These are phyloP conservation scores for Triplophysa tibetana DNA, from an alignment of 2,113 vertebrate species.

Conservation along the genomic window DNA sequence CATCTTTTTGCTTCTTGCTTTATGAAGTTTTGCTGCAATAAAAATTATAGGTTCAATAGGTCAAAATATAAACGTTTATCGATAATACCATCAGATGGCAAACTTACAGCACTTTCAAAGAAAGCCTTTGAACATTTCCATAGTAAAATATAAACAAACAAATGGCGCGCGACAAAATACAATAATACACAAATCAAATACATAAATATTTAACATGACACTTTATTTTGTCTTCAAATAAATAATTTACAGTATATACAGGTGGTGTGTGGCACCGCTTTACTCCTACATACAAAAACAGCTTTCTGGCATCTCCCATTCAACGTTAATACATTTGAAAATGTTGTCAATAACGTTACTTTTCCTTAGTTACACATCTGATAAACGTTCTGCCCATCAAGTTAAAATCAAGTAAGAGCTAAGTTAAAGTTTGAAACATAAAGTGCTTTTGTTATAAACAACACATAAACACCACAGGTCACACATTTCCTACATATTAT, in stretches of 20 bases:
- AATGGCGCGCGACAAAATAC: not conserved
- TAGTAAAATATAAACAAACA: not conserved
- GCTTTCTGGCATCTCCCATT: constrained; percentile 66
- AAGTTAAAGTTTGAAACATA: constrained; percentile 69
- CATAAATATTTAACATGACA: constrained; percentile 68
- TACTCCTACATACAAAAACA: constrained; percentile 74
- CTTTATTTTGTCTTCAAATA: constrained; percentile 94
- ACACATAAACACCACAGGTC: constrained; percentile 66
- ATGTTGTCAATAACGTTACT: constrained; percentile 11
- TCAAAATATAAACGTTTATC: not conserved
- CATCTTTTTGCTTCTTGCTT: no score
- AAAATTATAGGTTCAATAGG: not conserved
- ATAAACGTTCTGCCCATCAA: constrained; percentile 57
- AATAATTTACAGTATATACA: constrained; percentile 99
- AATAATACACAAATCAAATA: constrained; percentile 54
- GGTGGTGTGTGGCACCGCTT: constrained; percentile 69
- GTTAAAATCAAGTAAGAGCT: constrained; percentile 67
- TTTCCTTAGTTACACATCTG: constrained; percentile 57
- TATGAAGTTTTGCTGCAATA: no score
- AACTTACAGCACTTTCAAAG: not conserved
- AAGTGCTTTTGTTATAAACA: constrained; percentile 75
- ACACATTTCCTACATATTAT: constrained; percentile 45
- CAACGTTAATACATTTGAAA: constrained; percentile 54
- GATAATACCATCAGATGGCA: constrained; percentile 63
- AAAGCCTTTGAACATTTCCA: not conserved